phyloP scores from a whole-genome alignment of 2,113 vertebrate genomes.

The Phalacrocorax pelagicus region DNA sequence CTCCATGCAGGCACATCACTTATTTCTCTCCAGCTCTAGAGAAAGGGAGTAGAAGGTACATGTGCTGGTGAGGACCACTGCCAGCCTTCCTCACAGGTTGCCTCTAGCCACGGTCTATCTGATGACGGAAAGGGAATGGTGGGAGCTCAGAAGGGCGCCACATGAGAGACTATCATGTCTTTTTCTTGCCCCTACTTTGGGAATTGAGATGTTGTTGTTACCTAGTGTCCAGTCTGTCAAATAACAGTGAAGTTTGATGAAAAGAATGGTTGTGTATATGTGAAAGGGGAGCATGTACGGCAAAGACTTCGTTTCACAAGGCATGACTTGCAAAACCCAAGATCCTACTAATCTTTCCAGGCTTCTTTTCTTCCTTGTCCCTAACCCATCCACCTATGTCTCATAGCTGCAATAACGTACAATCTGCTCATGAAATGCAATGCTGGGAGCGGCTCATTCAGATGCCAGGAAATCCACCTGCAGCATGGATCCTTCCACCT shows the following conservation, averaged over 20 bases:
- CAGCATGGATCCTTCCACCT: neutral
- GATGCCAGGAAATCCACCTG: neutral
- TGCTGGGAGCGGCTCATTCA: neutral
- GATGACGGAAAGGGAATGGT: neutral
- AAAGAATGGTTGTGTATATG: neutral
- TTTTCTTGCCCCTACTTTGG: neutral
- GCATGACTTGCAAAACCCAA: neutral
- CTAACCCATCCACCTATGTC: neutral
- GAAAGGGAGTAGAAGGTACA: neutral
- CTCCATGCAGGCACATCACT: neutral
- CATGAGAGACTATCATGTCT: neutral
- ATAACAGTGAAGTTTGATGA: neutral
- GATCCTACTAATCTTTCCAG: neutral
- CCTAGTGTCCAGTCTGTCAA: neutral
- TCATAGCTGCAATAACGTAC: neutral
- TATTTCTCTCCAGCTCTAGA: neutral
- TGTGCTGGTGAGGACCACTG: neutral
- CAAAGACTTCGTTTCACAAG: neutral
- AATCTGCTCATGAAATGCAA: neutral
- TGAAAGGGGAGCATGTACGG: neutral
- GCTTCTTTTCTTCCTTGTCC: neutral
- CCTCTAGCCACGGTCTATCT: neutral
- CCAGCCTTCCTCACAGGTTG: neutral
- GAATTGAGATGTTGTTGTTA: neutral
- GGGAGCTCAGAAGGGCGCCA: neutral